Percentiles rank a stretch among this genome's conserved stretches.
phyloP scores from a whole-genome alignment of 2,797 vertebrate species.

The Borostomias antarcticus region DNA sequence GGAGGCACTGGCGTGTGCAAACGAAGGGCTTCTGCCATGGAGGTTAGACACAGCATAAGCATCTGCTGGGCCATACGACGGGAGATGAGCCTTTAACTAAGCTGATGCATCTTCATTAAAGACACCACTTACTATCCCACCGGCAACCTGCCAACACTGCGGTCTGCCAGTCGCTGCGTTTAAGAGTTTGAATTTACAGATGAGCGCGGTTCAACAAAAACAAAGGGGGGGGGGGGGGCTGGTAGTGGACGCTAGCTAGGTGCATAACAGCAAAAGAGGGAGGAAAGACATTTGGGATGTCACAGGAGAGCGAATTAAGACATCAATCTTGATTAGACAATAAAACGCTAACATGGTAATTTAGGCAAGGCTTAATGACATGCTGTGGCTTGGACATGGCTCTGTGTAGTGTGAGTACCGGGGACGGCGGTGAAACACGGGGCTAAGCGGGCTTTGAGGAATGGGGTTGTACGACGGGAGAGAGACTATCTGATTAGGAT shows the following conservation, averaged over 20 bases:
- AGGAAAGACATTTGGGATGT: slow-evolving; percentile 14
- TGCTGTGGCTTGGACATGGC: slow-evolving; percentile 8
- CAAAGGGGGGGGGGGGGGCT: not conserved
- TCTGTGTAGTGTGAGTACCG: not conserved
- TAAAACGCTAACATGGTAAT: slow-evolving; percentile 53
- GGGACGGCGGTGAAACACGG: not conserved
- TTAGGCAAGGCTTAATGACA: slow-evolving; percentile 49
- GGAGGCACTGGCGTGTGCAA: slow-evolving; percentile 49
- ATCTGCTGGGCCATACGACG: slow-evolving; percentile 77
- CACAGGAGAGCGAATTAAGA: slow-evolving; percentile 41
- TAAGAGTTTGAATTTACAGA: slow-evolving; percentile 49
- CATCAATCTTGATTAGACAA: slow-evolving; percentile 66
- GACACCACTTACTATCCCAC: slow-evolving; percentile 66
- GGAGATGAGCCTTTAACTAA: slow-evolving; percentile 72
- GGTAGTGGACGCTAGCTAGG: too few species aligned
- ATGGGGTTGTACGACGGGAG: not conserved
- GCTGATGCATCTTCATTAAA: slow-evolving; percentile 81
- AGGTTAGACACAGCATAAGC: slow-evolving; percentile 69
- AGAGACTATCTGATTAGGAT: slow-evolving; percentile 30
- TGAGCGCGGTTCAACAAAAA: slow-evolving; percentile 10
- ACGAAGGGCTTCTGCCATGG: slow-evolving; percentile 45
- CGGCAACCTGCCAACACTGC: slow-evolving; percentile 68
- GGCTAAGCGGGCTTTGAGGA: not conserved
- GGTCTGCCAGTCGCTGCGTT: slow-evolving; percentile 64
- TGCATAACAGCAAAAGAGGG: slow-evolving; percentile 23